Base-by-base conservation (phyloP, 23 tunicate species). In the Styela clava region DNA sequence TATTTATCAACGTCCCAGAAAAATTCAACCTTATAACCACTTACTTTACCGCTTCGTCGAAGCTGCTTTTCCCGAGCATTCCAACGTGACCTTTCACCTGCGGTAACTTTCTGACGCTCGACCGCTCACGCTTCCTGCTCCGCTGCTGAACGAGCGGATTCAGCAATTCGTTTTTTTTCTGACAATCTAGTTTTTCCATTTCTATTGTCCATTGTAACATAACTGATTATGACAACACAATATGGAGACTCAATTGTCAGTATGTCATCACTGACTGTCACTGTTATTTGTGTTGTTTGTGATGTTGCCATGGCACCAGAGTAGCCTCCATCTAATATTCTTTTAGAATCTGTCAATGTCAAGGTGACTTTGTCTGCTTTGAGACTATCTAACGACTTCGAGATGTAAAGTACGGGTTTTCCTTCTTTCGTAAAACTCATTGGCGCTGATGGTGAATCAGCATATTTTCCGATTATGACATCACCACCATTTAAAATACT, bases 361-460 rank as follows among this genome's bases (percentile, higher is more conserved):
- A 86, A 44, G 25, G 89, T 85, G 37, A 81, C 83, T 37, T 78
- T 70, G 82, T 91, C 97, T 67, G 79, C 81, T 29, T 79, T 82
- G 34, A 91, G 78, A 24, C 83, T 29, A 78, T 69, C 79, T 25
- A 83, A 37, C 22, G 90, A 78, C 35, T 91, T 91, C 22, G 86
- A 22, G 27, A 91, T 74, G 62, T 74, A 91, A 22, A 91, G 37
- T 36, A 73, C 74, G 3, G 97, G 90, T 70, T 91, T 91, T n/a
- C 90, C 97, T 5, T 77, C 87, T 33, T 68, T 71, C 3, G 90
- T 85, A 35, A 85, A 78, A 44, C 89, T 83, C 97, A 91, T 91
- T 5, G 89, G 85, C 1, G 91, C 97, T 1, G 86, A 79, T 22
- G 91, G 67, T 29, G 97, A 78, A 68, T 91, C 97, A 20, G 97